Evolutionary conservation across 1,140 invertebrate genomes (phyloP).

Genomic region (Druon quercuslanigerum): DNA sequence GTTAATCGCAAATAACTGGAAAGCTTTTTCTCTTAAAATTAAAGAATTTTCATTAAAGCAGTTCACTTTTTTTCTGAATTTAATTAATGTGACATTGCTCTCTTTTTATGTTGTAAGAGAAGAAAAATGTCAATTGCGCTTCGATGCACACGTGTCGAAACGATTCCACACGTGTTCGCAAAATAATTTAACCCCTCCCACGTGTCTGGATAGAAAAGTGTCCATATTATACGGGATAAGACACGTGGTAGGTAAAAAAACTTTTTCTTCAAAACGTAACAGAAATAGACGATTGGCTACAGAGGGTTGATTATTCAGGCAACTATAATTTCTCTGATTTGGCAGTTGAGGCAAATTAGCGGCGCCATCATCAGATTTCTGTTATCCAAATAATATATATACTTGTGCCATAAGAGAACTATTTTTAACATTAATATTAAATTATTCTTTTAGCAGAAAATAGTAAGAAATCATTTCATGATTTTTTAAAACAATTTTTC

Average conservation of each 20-base stretch:
- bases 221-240: constrained; percentile 9
- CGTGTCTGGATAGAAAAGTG: constrained; percentile 23
- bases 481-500: too few relatives aligned
- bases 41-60: too few relatives aligned
- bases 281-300: constrained; percentile 5
- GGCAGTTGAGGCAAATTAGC: neutral
- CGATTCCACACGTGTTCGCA: constrained; percentile 6
- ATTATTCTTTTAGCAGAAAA: too few relatives aligned
- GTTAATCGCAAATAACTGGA: too few relatives aligned
- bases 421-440: too few relatives aligned
- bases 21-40: too few relatives aligned
- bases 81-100: too few relatives aligned
- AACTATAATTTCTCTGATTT: constrained; percentile 10
- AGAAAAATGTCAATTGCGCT: neutral
- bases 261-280: constrained; percentile 9
- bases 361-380: too few relatives aligned
- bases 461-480: too few relatives aligned
- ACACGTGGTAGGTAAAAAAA: constrained; percentile 29
- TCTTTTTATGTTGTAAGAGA: neutral
- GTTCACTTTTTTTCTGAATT: too few relatives aligned
- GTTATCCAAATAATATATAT: too few relatives aligned
- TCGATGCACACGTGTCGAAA: constrained; percentile 2
- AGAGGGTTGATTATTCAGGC: constrained; percentile 5
- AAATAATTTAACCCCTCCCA: constrained; percentile 16
- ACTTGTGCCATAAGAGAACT: too few relatives aligned